Conservation (phyloP, 1,140 invertebrate species). For the Drosophila sechellia region DNA sequence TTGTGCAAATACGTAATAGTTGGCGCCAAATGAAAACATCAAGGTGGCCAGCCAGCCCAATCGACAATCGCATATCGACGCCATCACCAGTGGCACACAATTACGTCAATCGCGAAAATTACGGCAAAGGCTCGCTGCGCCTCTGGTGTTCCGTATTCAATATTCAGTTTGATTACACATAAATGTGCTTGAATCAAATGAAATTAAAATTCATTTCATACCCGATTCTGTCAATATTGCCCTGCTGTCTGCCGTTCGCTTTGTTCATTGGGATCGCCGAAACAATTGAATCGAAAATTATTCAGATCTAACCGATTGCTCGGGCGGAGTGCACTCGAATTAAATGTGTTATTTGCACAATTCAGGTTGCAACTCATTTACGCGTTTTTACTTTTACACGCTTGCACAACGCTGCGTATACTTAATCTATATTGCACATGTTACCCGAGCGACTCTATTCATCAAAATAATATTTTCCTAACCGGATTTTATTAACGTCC, state of each 20-base stretch:
- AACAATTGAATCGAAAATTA: conserved; percentile 3
- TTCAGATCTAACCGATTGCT: background rate
- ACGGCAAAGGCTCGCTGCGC: conserved; percentile 12
- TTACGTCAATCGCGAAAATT: conserved; percentile 42
- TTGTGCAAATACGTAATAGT: conserved; percentile 51
- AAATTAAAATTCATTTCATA: conserved; percentile 41
- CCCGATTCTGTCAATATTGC: conserved; percentile 20
- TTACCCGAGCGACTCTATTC: background rate
- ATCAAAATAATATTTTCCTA: background rate
- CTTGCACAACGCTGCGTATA: background rate
- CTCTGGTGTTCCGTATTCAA: conserved; percentile 17
- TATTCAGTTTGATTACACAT: conserved; percentile 52
- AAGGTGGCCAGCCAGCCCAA: conserved; percentile 8
- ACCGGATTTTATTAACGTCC: background rate
- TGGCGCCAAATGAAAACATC: conserved; percentile 50
- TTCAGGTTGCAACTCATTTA: no score
- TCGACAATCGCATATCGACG: conserved; percentile 26
- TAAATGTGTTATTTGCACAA: background rate
- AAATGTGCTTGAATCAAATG: conserved; percentile 38
- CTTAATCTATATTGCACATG: background rate
- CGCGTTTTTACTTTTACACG: no score
- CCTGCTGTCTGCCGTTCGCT: background rate
- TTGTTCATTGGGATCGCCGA: conserved; percentile 16
- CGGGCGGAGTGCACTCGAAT: background rate
- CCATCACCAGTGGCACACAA: conserved; percentile 37